Evolutionary conservation across 2,888 invertebrate species (phyloP), one percentile per base, ranked within the genome.

Genomic region (Xanthorhoe designata): DNA sequence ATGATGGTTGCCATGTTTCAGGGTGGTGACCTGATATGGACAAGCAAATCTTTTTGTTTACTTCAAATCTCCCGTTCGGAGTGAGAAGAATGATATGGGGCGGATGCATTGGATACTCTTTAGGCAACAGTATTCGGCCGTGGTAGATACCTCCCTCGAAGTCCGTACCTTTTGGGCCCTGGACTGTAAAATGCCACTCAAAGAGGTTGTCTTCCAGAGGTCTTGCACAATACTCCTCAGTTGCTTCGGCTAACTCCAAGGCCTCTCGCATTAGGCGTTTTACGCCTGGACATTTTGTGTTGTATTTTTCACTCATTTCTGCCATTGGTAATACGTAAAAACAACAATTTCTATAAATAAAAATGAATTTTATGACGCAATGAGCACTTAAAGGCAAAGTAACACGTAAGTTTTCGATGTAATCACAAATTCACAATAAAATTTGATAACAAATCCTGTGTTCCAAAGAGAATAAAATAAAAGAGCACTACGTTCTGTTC

Each of bases 1-100:
- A 99, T 2, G 98, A 98, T 29, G 99, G 99, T 83, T 98, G 98
- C 99, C 99, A 99, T 45, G 98, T 98, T 88, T 99, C 99, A n/a
- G 98, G 99, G 87, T 99, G 99, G 89, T 98, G 97, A 5, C 98
- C 98, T 68, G 98, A 98, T 79, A 99, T 99, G 71, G 98, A 98
- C 74, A 99, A 91, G 85, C 99, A 99, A 79, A 99, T 98, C 90
- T 99, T 99, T 87, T 97, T 98, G 86, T 98, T 97, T 8, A 96
- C 95, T 92, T 98, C 98, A 91, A 99, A 99, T 74, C 99, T 95
- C 54, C 98, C 98, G 88, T 98, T 99, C 1, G 98, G 98, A 24
- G 98, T 99, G 58, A 99, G 87, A 56, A 99, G 91, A 79, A 98
- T 98, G 74, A 99, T 98, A 85, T 98, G 98, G 6, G 99, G 99